Percentiles rank a stretch among this genome's conserved stretches.
phyloP scores from a whole-genome alignment of 2,113 vertebrate species.

The Leucosticte australis region DNA sequence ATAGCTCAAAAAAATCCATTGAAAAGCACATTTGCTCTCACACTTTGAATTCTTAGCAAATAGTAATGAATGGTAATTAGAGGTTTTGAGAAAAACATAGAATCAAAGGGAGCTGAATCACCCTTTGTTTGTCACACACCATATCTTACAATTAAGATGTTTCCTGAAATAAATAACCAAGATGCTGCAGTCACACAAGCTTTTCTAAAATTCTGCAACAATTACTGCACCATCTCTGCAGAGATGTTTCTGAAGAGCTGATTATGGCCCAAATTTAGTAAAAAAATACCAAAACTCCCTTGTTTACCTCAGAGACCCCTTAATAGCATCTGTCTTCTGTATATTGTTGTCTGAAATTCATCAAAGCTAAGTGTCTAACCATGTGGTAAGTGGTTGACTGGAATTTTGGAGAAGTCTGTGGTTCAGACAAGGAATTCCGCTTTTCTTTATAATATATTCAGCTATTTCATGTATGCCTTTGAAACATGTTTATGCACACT shows the following conservation, averaged over 20 bases:
- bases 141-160: neutral
- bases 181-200: neutral
- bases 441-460: conserved; percentile 43
- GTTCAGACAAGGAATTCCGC: neutral
- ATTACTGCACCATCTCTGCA: neutral
- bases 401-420: conserved; percentile 41
- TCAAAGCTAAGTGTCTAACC: neutral
- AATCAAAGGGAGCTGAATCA: neutral
- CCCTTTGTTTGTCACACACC: neutral
- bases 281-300: neutral
- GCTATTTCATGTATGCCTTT: conserved; percentile 47
- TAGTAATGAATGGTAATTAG: neutral
- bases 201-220: neutral
- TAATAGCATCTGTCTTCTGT: neutral
- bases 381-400: neutral
- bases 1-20: neutral
- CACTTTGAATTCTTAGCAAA: neutral
- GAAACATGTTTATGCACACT: conserved; percentile 9
- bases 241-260: neutral
- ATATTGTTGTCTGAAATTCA: neutral
- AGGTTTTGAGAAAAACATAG: neutral
- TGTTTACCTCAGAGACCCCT: neutral
- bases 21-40: rapidly evolving
- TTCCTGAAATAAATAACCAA: neutral
- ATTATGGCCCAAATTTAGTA: neutral